Percentiles rank a stretch among this genome's conserved stretches.
phyloP scores from a whole-genome alignment of 2,797 vertebrate species.

The Melopsittacus undulatus region DNA sequence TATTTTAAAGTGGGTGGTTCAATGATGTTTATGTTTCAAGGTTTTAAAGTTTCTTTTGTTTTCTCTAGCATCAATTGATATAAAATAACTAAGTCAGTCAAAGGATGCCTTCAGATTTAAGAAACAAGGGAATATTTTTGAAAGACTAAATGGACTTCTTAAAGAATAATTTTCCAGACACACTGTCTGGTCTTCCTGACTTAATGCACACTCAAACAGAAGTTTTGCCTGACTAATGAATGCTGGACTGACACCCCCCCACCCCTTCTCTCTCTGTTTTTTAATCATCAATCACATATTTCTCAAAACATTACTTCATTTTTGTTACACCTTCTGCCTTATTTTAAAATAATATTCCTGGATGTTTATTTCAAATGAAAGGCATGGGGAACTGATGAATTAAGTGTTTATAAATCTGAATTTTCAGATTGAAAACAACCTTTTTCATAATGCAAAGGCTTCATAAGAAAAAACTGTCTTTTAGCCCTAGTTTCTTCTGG shows the following conservation, averaged over 20 bases:
- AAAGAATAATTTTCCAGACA: slow-evolving; percentile 66
- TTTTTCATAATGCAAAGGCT: slow-evolving; percentile 44
- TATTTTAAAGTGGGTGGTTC: slow-evolving; percentile 48
- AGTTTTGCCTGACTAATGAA: slow-evolving; percentile 67
- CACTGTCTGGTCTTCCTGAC: slow-evolving; percentile 51
- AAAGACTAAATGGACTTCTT: background rate
- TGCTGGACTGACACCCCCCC: background rate
- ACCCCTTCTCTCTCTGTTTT: slow-evolving; percentile 63
- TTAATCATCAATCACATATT: slow-evolving; percentile 66
- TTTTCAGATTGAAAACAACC: slow-evolving; percentile 30
- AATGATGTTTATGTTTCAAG: slow-evolving; percentile 72
- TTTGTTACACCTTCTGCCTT: slow-evolving; percentile 69
- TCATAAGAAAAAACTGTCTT: slow-evolving; percentile 43
- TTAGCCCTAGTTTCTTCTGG: slow-evolving; percentile 1
- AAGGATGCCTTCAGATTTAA: slow-evolving; percentile 56
- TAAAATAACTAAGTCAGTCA: slow-evolving; percentile 55
- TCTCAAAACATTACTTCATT: slow-evolving; percentile 66
- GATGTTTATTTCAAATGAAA: slow-evolving; percentile 67
- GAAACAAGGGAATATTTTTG: slow-evolving; percentile 66
- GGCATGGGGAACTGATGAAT: background rate
- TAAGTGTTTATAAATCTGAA: slow-evolving; percentile 64
- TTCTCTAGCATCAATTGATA: slow-evolving; percentile 51
- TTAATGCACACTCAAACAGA: slow-evolving; percentile 43
- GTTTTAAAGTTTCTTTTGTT: slow-evolving; percentile 78
- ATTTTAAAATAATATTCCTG: slow-evolving; percentile 62